phyloP scores from a whole-genome alignment of 2,888 invertebrate species.

The Dasypolia templi region DNA sequence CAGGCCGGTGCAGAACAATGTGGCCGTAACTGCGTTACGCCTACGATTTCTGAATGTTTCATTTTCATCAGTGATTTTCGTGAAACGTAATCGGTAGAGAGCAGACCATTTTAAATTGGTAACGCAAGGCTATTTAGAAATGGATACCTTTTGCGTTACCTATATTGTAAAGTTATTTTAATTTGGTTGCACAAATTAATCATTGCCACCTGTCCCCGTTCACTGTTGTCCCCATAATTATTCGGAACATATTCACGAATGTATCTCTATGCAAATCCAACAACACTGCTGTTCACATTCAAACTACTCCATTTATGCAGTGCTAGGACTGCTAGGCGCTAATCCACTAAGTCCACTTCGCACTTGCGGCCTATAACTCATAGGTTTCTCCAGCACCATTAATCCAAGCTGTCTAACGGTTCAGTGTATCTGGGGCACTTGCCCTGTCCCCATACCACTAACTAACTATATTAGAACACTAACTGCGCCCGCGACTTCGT shows the following conservation, averaged over 20 bases:
- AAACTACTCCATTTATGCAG: constrained; percentile 27
- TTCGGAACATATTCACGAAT: constrained; percentile 13
- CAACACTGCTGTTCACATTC: constrained; percentile 11
- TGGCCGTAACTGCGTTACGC: neutral
- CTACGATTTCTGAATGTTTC: neutral
- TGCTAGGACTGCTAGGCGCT: constrained; percentile 28
- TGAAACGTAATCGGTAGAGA: neutral
- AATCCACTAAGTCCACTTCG: constrained; percentile 49
- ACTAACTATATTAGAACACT: constrained; percentile 1
- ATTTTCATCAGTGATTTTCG: neutral
- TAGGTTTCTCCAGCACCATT: constrained; percentile 34
- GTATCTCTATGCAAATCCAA: constrained; percentile 32
- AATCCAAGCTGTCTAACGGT: constrained; percentile 44
- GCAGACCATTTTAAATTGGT: neutral
- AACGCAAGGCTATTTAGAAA: neutral
- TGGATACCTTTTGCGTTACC: neutral
- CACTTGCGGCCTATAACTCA: constrained; percentile 30
- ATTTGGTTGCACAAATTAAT: constrained; percentile 16
- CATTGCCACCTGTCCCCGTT: constrained; percentile 9
- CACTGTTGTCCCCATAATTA: constrained; percentile 12
- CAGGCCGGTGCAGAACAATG: neutral
- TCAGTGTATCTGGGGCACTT: constrained; percentile 38
- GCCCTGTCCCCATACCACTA: neutral
- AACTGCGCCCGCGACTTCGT: no score
- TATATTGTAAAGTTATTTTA: neutral